These are phyloP conservation scores for Triops longicaudatus DNA, from an alignment of 1,140 invertebrate genomes.

Conservation along the genomic window DNA sequence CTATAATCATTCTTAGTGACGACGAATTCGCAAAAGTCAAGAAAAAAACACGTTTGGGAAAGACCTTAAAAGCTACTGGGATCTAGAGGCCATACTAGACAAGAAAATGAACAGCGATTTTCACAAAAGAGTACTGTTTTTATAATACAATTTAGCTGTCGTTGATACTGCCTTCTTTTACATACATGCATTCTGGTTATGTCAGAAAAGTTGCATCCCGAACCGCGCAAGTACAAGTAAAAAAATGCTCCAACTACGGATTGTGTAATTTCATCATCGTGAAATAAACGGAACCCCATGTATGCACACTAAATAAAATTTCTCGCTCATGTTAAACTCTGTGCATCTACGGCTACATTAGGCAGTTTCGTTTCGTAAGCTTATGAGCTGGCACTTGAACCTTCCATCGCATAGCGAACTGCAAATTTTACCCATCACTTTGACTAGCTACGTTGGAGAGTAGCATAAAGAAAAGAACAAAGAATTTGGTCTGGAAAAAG, in stretches of 20 bases:
- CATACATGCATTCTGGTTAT: not conserved
- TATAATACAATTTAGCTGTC: not conserved
- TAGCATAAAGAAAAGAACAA: not conserved
- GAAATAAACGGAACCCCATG: not conserved
- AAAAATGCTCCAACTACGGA: not conserved
- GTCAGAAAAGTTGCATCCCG: not conserved
- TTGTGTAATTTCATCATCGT: not conserved
- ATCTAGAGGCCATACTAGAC: too few species aligned
- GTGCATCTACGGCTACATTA: not conserved
- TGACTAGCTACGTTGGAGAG: constrained; percentile 7
- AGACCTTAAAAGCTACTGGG: not conserved
- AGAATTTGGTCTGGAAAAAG: not conserved
- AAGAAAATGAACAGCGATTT: too few species aligned
- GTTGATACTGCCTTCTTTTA: not conserved
- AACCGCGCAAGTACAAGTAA: not conserved
- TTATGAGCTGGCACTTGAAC: not conserved
- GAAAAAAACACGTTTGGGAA: constrained; percentile 36
- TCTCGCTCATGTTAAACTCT: not conserved
- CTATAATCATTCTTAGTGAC: constrained; percentile 46
- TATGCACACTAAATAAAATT: not conserved
- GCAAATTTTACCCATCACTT: not conserved
- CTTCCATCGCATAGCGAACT: not conserved
- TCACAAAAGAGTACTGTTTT: not conserved
- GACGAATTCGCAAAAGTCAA: constrained; percentile 50
- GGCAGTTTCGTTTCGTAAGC: not conserved